These are phyloP conservation scores for Dexiosoma caninum DNA, from an alignment of 2,888 invertebrate species.

Conservation along the genomic window DNA sequence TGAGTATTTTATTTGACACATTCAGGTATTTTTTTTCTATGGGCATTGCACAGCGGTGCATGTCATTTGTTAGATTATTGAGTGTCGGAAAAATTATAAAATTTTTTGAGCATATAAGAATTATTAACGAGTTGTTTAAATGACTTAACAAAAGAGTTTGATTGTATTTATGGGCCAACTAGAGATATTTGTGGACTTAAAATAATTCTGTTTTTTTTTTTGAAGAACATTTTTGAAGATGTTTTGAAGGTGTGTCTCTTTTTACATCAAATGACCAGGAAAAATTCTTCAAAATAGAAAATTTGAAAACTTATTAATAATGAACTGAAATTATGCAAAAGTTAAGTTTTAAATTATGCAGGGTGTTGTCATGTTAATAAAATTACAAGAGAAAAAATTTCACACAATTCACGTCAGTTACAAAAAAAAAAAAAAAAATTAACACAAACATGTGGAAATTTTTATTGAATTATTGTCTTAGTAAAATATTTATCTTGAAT, in stretches of 20 bases:
- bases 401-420: no score
- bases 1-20: slow-evolving; percentile 41
- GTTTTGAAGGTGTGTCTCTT: slow-evolving; percentile 50
- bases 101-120: neutral
- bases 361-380: no score
- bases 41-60: slow-evolving; percentile 45
- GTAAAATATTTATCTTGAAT: no score
- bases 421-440: no score
- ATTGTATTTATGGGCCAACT: slow-evolving; percentile 19
- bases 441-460: no score
- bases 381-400: no score
- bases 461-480: no score
- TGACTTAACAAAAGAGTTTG: slow-evolving; percentile 35
- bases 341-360: no score
- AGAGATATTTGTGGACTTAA: no score
- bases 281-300: slow-evolving; percentile 8
- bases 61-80: slow-evolving; percentile 31
- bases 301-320: neutral
- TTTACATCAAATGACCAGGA: slow-evolving; percentile 17
- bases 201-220: neutral
- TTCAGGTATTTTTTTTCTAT: slow-evolving; percentile 32
- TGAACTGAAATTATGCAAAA: no score
- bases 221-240: neutral
- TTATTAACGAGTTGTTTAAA: slow-evolving; percentile 36
- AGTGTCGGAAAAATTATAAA: slow-evolving; percentile 31